phyloP scores from a whole-genome alignment of 2,797 vertebrate species.

The Myotis daubentonii region DNA sequence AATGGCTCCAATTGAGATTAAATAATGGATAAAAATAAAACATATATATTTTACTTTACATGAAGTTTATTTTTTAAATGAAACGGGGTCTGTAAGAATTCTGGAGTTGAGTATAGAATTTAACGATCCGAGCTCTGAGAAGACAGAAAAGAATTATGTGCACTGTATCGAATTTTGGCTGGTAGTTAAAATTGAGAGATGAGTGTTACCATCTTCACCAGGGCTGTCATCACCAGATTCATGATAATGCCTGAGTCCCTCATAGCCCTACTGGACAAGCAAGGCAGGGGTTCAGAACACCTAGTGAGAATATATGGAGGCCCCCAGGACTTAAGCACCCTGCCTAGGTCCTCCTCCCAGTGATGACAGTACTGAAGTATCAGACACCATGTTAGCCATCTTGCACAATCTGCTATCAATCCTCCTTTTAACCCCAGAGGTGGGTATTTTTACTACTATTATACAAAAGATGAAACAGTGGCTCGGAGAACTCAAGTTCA shows the following conservation, averaged over 20 bases:
- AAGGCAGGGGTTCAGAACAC: not conserved
- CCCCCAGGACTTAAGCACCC: not conserved
- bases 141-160: not conserved
- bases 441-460: not conserved
- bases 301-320: not conserved
- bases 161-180: fast-evolving
- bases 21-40: conserved; percentile 52
- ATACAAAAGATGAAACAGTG: not conserved
- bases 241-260: not conserved
- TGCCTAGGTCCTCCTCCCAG: not conserved
- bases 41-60: not conserved
- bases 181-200: not conserved
- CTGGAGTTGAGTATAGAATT: not conserved
- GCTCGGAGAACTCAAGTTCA: not conserved
- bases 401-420: not conserved
- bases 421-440: not conserved
- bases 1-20: conserved; percentile 56
- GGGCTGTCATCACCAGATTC: not conserved
- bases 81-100: not conserved
- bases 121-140: not conserved
- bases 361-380: fast-evolving
- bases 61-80: conserved; percentile 7
- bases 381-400: not conserved
- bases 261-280: not conserved
- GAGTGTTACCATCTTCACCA: not conserved